A percentile compares a stretch with the other conserved stretches of the same genome.
Evolutionary conservation across 2,797 vertebrate species (phyloP).

Genomic region (Argya squamiceps): DNA sequence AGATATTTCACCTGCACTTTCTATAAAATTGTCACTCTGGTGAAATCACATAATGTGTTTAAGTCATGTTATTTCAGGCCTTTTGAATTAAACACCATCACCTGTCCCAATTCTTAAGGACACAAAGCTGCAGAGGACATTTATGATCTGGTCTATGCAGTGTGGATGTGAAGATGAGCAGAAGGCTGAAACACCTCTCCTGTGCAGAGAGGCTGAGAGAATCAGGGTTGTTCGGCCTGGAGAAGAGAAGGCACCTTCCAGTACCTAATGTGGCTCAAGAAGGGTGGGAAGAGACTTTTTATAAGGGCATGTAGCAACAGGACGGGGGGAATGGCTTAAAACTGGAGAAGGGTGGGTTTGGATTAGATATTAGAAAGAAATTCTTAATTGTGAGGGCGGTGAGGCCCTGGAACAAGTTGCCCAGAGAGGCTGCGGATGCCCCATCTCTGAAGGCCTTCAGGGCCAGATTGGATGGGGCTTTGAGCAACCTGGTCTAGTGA

Average conservation of each 20-base stretch:
- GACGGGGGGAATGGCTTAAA: background rate
- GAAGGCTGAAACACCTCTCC: background rate
- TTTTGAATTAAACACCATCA: background rate
- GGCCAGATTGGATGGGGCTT: background rate
- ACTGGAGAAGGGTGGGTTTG: background rate
- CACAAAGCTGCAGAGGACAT: background rate
- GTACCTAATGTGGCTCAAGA: background rate
- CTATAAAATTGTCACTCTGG: background rate
- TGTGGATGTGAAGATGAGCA: background rate
- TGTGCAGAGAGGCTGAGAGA: background rate
- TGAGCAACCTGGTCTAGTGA: background rate
- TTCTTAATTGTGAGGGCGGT: background rate
- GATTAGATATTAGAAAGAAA: background rate
- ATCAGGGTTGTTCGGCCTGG: background rate
- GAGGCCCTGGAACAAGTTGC: background rate
- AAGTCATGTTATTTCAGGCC: background rate
- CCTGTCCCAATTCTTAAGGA: background rate
- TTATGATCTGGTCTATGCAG: background rate
- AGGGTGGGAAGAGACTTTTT: background rate
- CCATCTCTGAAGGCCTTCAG: background rate
- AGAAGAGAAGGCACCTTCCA: background rate
- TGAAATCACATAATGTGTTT: background rate
- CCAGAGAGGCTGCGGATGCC: background rate
- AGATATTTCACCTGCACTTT: background rate
- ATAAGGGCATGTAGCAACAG: background rate